Evolutionary conservation across 2,113 vertebrate genomes (phyloP), one percentile per base, ranked within the genome.

Genomic region (Dolichotis patagonum): DNA sequence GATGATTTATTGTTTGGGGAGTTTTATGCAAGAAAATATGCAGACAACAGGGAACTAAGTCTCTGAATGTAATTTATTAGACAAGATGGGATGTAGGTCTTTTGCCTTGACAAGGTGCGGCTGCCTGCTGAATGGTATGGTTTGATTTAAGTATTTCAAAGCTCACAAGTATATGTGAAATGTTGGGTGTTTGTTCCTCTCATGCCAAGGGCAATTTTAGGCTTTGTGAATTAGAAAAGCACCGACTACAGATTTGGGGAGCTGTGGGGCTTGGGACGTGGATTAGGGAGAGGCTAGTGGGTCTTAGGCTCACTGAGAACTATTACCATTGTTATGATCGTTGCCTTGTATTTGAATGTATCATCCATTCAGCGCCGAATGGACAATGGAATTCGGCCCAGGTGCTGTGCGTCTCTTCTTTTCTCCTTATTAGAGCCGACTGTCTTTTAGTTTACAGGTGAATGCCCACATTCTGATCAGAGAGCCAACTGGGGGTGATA

Each of bases 1-100:
- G 96, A 96, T 91, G 97, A 96, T 98, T 95, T 97, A 97, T 97
- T 92, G 78, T 97, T 96, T 97, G 85, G 88, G 95, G 88, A 91
- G 80, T 71, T 96, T 95, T 96, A 63, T 62, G 88, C 67, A 89
- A 90, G 73, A 93, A 95, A 90, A 87, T 80, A 91, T 28, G 22
- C 65, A 94, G 97, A 82, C 94, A 84, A 95, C 90, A 94, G 96
- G 83, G 94, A 97, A 96, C 94, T 46, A 80, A 63, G 92, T 94
- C 92, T 92, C 78, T 24, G 92, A 88, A 84, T 75, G 11, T 91
- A 87, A 96, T 95, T 95, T 92, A 96, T 95, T 85, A 96, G 88
- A 85, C 19, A 88, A 28, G 26, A 84, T 6, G 30, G 77, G 62
- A 85, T 54, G 43, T 5, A 14, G 90, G 82, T 83, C 95, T 93